Base-by-base conservation (phyloP, 1,140 invertebrate genomes). In the Cydia amplana region DNA sequence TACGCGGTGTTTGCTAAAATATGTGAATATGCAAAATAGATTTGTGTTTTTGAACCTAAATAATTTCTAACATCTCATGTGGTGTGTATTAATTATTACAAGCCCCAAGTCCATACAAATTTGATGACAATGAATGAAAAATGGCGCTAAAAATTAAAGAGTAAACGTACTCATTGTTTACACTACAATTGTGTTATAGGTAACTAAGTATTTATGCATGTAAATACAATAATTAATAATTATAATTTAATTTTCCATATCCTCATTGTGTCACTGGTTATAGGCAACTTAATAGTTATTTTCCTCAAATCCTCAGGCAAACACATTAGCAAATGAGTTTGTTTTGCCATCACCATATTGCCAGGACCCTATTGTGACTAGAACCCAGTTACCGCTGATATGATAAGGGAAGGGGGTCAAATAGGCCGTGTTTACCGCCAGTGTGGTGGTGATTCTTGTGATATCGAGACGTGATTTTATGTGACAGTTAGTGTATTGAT, bases 271-370 rank as follows among this genome's bases (percentile, higher is more conserved):
- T 16, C 3, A 46, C 43, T 55, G 51, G 5, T 5, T 2, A 51
- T 4, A 7, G n/a, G n/a, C n/a, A n/a, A 55, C 1, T 55, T 23
- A 60, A 12, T 10, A 60, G 20, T 18, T 23, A 60, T 60, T 60
- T 60, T 60, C 18, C 55, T 60, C 10, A 60, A 60, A 23, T 23
- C 16, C 23, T 16, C 23, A 67, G n/a, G 16, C 65, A 70, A 70
- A 70, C n/a, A 32, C 16, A 70, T 70, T 70, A 70, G 28, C n/a
- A 32, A 70, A 70, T 70, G 65, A 70, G 25, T 32, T 70, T 70
- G 65, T 32, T 60, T 49, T 49, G 46, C 36, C 36, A 10, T 40
- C 36, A 40, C 36, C 36, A 40, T 40, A 40, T 10, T 40, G 36
- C 36, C 51, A 55, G 51, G n/a, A 55, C 51, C 6, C 6, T 55